Base-by-base conservation (phyloP, 2,113 vertebrate genomes). In the Xyliphius kryptos region DNA sequence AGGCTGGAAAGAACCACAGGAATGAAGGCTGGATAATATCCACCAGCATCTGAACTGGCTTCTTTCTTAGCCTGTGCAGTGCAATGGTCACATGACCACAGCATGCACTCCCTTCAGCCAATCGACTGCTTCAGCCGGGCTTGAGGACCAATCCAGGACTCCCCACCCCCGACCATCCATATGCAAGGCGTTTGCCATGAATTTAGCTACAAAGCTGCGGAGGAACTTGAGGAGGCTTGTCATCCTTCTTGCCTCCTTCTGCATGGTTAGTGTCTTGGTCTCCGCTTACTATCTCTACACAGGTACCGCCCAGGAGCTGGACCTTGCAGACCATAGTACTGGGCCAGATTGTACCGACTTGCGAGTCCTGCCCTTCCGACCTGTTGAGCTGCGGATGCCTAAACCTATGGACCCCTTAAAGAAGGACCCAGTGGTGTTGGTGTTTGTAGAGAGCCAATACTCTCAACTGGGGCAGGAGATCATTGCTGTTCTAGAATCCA, bases 391-490 rank as follows among this genome's bases (percentile, higher is more conserved):
- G 16, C 90, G 90, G 74, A 90, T 88, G 0, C 84, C 87, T 0
- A 91, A 90, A 73, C 90, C 91, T 0, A 89, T 92, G 0, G 90
- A 91, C 77, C 89, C 88, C 0, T 86, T 90, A 1, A 89, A 87
- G 69, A 94, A 92, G 1, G 90, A 97, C 3, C 88, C 89, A 0
- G 89, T 85, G 0, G 83, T 94, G 15, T 87, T 99, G 48, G 88
- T 99, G 2, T 91, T 99, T 1, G 92, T 99, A 71, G 96, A 99
- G 69, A 97, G 94, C 61, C 95, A 98, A 63, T 99, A 98, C 71
- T 98, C 95, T 9, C 96, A 97, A 76, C 85, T 99, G 8, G 96
- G 96, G 12, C 96, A 97, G 83, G 96, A 99, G 60, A 94, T 99
- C 56, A 79, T 95, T 69, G 91, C 93, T 52, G 91, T 97, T 63